Base-by-base conservation (phyloP, 1,140 invertebrate species). In the Drosophila nebulosa region DNA sequence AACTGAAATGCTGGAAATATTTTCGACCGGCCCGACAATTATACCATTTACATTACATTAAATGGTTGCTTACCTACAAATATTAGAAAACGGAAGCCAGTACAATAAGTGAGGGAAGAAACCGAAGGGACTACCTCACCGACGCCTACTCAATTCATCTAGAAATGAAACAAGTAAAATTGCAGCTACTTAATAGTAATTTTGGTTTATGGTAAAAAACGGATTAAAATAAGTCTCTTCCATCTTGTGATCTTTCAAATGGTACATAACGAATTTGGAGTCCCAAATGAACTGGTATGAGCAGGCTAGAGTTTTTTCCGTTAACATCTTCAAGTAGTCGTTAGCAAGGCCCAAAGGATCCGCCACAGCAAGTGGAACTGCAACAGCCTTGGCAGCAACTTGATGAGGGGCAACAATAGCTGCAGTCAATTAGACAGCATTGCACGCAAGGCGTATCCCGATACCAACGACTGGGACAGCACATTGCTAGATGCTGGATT, bases 391-490 rank as follows among this genome's bases (percentile, higher is more conserved):
- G 42, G 18, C 39, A 42, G 9, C 68, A 70, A 10, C 39, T n/a
- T 4, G 78, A 74, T 21, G 12, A 18, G 30, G 70, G 68, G 36
- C 78, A 81, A 21, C 69, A 64, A 30, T 81, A 81, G 18, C 78
- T 81, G 56, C 74, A 80, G 16, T 81, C 78, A 52, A 81, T 61
- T 0, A 81, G 59, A 39, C 78, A 81, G 63, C 78, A 81, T 46
- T 81, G 78, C 2, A 80, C 78, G 39, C 78, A 81, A 39, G 78
- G 74, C 2, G 78, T 69, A 2, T 26, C 50, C 6, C 79, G 65
- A 9, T 77, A 81, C n/a, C 50, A 81, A 16, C 79, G 79, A 24
- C 78, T 81, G 4, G 64, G 62, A 24, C 79, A 81, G 64, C 78
- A 81, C 79, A 77, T 81, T 46, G n/a, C 16, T 46, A 18, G 9